Evolutionary conservation across 1,140 invertebrate species (phyloP), one percentile per base, ranked within the genome.

Genomic region (Dendroctonus ponderosae): DNA sequence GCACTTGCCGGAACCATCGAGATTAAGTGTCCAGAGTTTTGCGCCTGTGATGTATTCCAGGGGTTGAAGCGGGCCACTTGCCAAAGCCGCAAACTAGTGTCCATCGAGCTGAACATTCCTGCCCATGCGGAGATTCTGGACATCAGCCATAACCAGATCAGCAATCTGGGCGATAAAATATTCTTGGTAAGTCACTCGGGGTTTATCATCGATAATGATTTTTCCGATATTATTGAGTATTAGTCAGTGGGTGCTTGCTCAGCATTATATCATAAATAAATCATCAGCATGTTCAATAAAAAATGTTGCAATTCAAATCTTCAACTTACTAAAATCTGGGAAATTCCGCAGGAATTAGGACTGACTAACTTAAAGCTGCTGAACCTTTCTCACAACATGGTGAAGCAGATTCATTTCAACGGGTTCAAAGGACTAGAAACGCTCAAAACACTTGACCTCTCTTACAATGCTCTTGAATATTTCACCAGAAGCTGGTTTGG

Each of bases 41-140:
- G 83, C 71, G 76, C 79, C 57, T 84, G 83, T 77, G 82, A 83
- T 74, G 71, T 78, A 65, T 74, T 78, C 12, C 72, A 81, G 71
- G 79, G 79, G 11, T 73, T 82, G 14, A 82, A 79, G 61, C 78
- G 80, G 50, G 82, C 82, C 0, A 73, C 70, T 40, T 84, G 83
- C 71, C 79, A 74, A 7, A 74, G 80, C 65, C 78, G 80, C 71
- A 82, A 80, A 66, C 79, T 83, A 54, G 74, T 82, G 15, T 75
- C 70, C 61, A 74, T 83, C 2, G 78, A 80, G 53, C 73, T 83
- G 52, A 79, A 79, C 67, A 77, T 83, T 69, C 80, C 82, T 4
- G 73, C 73, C 50, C 73, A 75, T 62, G 80, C 81, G 7, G 77
- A 83, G 76, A 75, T 81, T 62, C 81, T 83, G 62, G 79, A 79